Evolutionary conservation across 2,888 invertebrate genomes (phyloP), one percentile per base, ranked within the genome.

Genomic region (Heteromyza rotundicornis): DNA sequence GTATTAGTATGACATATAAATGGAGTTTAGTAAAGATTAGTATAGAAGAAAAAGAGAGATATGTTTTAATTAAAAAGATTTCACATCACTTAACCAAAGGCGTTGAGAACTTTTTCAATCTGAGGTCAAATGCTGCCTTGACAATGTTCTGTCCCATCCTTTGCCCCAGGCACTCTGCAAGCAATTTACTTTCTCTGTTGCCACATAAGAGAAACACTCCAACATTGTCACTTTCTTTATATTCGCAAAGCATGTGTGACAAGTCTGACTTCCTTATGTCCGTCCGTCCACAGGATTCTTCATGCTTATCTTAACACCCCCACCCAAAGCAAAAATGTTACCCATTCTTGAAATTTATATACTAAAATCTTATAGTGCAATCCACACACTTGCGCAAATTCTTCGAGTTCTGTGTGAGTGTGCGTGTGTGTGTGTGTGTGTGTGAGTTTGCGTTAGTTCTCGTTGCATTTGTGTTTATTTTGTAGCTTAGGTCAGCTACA

Each of bases 401-500:
- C 20, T 19, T 20, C 19, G 47, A 27, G 27, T 5, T 27, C 5
- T 27, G 27, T 27, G 27, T 7, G 27, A 27, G 17, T 20, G 47
- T 20, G 20, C 14, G 20, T 5, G 19, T 19, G 47, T 57, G 32
- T 19, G n/a, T 50, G 16, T 51, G 35, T 22, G 14, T 27, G 27
- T 52, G 24, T 14, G 50, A 12, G 20, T n/a, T 2, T 36, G 20
- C 24, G 20, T 56, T 8, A 22, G 36, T 40, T 2, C 17, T 56
- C 22, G 36, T 50, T 51, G 57, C 53, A 55, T 36, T 54, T 24
- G 27, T 66, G 64, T 78, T 78, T 77, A 70, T 72, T 74, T 69
- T 72, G 70, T 69, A 70, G 75, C 77, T 79, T 78, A 75, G 78
- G 78, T 77, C 76, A 77, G 77, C 78, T 76, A 76, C 76, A 77